These are phyloP conservation scores for Alectoris magna DNA, from an alignment of 2,797 vertebrate species.

Conservation along the genomic window DNA sequence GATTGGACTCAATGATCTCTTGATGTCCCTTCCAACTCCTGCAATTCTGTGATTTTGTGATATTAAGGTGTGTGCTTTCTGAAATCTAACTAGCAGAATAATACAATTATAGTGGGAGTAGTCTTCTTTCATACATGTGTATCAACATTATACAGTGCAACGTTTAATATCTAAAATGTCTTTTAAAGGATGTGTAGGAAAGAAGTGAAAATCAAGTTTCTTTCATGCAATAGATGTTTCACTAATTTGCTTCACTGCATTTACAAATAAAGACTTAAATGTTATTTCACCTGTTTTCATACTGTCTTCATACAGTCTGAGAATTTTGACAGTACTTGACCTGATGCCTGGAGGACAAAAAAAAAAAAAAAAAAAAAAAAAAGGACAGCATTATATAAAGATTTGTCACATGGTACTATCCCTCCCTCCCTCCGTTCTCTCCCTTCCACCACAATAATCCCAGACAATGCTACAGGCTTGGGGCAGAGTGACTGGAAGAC, in stretches of 20 bases:
- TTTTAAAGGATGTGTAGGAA: background rate
- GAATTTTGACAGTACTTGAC: background rate
- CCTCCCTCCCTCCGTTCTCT: background rate
- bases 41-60: background rate
- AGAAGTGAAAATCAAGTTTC: background rate
- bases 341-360: background rate
- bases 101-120: background rate
- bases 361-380: background rate
- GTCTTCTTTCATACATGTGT: accelerated
- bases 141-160: background rate
- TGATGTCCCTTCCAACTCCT: background rate
- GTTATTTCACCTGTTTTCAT: background rate
- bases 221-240: background rate
- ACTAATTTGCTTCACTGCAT: background rate
- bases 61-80: background rate
- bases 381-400: background rate
- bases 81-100: background rate
- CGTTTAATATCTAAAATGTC: background rate
- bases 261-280: background rate
- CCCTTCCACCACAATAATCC: background rate
- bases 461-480: too few species aligned
- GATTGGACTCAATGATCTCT: background rate
- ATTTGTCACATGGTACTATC: background rate
- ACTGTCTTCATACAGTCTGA: background rate
- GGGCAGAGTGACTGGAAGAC: too few species aligned